phyloP scores from a whole-genome alignment of 2,888 invertebrate genomes.

The Eurytoma adleriae region DNA sequence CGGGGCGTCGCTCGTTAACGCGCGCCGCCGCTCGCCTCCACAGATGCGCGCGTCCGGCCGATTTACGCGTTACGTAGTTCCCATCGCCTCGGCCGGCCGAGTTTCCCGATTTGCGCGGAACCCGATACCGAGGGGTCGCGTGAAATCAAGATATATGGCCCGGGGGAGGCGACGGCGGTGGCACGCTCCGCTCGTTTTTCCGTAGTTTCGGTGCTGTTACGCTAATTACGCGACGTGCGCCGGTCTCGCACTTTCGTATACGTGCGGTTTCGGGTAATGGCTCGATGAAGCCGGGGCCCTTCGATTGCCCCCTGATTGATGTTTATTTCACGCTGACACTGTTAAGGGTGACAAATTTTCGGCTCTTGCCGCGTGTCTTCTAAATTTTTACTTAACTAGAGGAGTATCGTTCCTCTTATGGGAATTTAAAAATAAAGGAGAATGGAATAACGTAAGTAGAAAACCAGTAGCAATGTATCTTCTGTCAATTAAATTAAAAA shows the following conservation, averaged over 20 bases:
- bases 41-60: constrained; percentile 67
- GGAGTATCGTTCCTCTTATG: too few relatives aligned
- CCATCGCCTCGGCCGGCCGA: constrained; percentile 65
- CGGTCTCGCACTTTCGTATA: neutral
- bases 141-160: constrained; percentile 75
- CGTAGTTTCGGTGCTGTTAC: constrained; percentile 38
- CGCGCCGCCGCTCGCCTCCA: constrained; percentile 60
- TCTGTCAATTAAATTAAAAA: too few relatives aligned
- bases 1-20: constrained; percentile 60
- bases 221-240: constrained; percentile 36
- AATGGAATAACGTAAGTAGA: too few relatives aligned
- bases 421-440: too few relatives aligned
- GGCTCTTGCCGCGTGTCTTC: too few relatives aligned
- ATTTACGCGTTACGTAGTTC: constrained; percentile 60
- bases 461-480: too few relatives aligned
- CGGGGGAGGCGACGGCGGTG: constrained; percentile 7
- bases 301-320: too few relatives aligned
- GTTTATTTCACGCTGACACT: too few relatives aligned
- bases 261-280: neutral
- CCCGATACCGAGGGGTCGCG: constrained; percentile 74
- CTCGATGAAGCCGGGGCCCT: neutral
- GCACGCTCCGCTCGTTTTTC: constrained; percentile 18
- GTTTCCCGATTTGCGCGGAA: constrained; percentile 75
- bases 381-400: too few relatives aligned
- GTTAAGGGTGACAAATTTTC: too few relatives aligned